A percentile compares a stretch with the other conserved stretches of the same genome.
Evolutionary conservation across 2,113 vertebrate species (phyloP).

Genomic region (Hucho hucho): DNA sequence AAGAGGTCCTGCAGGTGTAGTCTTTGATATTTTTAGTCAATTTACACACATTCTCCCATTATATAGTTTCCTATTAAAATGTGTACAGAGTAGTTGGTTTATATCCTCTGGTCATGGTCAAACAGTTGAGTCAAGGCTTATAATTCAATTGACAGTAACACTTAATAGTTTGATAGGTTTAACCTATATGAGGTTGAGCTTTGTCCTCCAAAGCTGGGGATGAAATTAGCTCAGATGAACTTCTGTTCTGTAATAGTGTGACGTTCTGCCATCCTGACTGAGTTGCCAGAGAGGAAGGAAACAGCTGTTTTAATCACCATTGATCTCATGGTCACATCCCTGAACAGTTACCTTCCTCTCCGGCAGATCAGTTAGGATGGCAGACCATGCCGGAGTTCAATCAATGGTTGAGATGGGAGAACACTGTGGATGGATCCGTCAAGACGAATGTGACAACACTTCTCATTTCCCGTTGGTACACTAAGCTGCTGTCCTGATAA

Average conservation of each 20-base stretch:
- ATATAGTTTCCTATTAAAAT: too few relatives aligned
- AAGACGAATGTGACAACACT: neutral
- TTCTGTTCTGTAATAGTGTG: neutral
- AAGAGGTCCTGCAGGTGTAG: too few relatives aligned
- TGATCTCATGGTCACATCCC: too few relatives aligned
- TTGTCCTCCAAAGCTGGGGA: neutral
- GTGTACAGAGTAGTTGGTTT: too few relatives aligned
- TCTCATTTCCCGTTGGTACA: neutral
- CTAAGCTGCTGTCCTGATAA: constrained; percentile 2
- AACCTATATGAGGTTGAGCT: neutral
- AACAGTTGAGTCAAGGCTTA: neutral
- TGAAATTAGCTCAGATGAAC: neutral
- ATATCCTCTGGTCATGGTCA: too few relatives aligned
- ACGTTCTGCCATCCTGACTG: neutral
- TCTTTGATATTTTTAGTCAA: neutral
- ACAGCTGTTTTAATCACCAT: neutral
- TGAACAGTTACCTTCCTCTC: too few relatives aligned
- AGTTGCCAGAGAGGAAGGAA: neutral
- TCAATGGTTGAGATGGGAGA: too few relatives aligned
- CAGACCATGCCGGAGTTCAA: too few relatives aligned
- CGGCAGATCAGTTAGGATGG: too few relatives aligned
- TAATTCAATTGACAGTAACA: neutral
- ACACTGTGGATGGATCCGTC: too few relatives aligned
- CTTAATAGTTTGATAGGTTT: neutral
- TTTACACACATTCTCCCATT: neutral